Conservation (phyloP, 2,797 vertebrate genomes). For the Falco novaeseelandiae region DNA sequence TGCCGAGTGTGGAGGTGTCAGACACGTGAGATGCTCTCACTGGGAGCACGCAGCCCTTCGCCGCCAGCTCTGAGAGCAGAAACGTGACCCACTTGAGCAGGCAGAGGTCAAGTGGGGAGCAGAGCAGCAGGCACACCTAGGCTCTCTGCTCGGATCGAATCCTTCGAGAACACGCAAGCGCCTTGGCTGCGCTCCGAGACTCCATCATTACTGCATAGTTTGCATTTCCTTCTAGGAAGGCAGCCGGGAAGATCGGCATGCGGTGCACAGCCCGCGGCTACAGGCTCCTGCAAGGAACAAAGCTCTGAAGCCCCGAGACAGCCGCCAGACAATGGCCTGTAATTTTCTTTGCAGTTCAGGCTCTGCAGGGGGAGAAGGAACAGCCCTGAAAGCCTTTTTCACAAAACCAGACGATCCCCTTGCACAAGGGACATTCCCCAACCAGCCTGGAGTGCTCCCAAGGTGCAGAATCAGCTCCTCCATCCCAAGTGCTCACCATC, state of each 20-base stretch:
- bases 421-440: background rate
- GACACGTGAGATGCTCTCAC: background rate
- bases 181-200: conserved; percentile 36
- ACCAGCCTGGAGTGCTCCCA: background rate
- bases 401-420: background rate
- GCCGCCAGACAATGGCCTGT: background rate
- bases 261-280: background rate
- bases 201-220: conserved; percentile 59
- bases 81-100: background rate
- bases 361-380: background rate
- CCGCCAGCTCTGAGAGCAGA: background rate
- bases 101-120: conserved; percentile 34
- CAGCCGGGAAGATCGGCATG: conserved; percentile 13
- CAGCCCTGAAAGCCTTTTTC: background rate
- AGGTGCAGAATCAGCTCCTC: background rate
- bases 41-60: background rate
- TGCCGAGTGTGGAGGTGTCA: fast-evolving
- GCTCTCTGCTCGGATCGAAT: background rate
- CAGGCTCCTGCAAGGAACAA: conserved; percentile 42
- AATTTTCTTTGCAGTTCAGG: background rate
- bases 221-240: conserved; percentile 64
- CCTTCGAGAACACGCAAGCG: background rate
- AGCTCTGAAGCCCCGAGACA: background rate
- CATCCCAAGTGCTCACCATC: background rate
- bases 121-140: conserved; percentile 2